Conservation (phyloP, 2,888 invertebrate species). For the Euphydryas editha region DNA sequence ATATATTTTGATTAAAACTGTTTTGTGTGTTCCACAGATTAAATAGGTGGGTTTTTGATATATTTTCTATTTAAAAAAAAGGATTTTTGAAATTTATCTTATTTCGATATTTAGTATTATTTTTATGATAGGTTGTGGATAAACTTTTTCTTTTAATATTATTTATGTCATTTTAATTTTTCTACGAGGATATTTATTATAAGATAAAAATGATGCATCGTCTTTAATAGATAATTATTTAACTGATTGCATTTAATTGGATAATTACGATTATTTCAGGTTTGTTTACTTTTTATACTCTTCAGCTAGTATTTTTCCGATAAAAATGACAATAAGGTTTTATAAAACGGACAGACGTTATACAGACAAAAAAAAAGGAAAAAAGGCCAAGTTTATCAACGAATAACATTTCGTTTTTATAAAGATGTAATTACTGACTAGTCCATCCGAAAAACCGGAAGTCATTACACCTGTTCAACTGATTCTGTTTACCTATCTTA, state of each 20-base stretch:
- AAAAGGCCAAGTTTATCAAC: no score
- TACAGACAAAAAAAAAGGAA: no score
- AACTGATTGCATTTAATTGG: not conserved
- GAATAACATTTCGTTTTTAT: no score
- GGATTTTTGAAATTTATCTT: no score
- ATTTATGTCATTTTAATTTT: no score
- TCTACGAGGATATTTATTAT: not conserved
- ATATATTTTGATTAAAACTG: not conserved
- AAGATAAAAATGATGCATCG: not conserved
- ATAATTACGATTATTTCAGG: no score
- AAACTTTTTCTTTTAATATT: not conserved
- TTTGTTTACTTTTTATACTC: not conserved
- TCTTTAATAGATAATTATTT: not conserved
- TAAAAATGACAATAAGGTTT: not conserved
- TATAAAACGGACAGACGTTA: no score
- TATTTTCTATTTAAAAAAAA: not conserved
- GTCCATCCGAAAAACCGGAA: not conserved
- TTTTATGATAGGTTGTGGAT: not conserved
- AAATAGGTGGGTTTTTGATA: slow-evolving; percentile 5
- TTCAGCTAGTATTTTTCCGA: not conserved
- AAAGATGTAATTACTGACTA: no score
- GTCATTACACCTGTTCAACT: not conserved
- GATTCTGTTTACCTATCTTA: slow-evolving; percentile 1
- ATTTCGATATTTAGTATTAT: not conserved
- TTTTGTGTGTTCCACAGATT: not conserved